A percentile compares a stretch with the other conserved stretches of the same genome.
phyloP scores from a whole-genome alignment of 1,140 invertebrate species.

The Rhizoglyphus robini region DNA sequence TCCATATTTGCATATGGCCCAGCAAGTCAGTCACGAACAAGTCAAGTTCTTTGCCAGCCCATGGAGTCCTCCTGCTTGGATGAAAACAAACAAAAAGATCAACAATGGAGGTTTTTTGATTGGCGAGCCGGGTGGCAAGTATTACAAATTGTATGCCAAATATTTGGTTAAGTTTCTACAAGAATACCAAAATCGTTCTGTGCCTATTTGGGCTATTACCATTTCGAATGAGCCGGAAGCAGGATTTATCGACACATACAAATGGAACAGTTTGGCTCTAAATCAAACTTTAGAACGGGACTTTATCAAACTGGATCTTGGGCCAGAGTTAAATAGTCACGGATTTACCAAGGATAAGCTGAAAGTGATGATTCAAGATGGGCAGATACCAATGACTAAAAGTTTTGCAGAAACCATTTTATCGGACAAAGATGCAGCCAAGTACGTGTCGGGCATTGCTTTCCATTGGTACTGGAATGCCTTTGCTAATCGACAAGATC shows the following conservation, averaged over 20 bases:
- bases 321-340: conserved; percentile 29
- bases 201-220: conserved; percentile 37
- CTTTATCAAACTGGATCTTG: conserved; percentile 32
- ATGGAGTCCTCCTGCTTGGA: conserved; percentile 50
- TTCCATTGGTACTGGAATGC: conserved; percentile 55
- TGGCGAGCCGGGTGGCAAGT: conserved; percentile 35
- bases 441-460: conserved; percentile 19
- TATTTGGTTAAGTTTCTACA: conserved; percentile 32
- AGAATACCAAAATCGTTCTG: conserved; percentile 11
- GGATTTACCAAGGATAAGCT: conserved; percentile 23
- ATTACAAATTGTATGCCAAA: conserved; percentile 37
- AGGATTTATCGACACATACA: conserved; percentile 30
- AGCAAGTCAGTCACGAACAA: conserved; percentile 32
- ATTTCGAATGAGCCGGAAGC: conserved; percentile 38
- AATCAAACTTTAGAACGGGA: conserved; percentile 32
- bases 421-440: conserved; percentile 24
- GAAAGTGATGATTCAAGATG: conserved; percentile 26
- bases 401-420: conserved; percentile 29
- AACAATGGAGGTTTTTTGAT: conserved; percentile 35
- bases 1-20: conserved; percentile 45
- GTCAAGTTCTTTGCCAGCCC: conserved; percentile 49
- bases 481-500: conserved; percentile 28
- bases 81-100: conserved; percentile 39
- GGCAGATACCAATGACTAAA: conserved; percentile 30
- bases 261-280: conserved; percentile 38